These are phyloP conservation scores for Rhopalosiphum maidis DNA, from an alignment of 1,140 invertebrate genomes.

Conservation along the genomic window DNA sequence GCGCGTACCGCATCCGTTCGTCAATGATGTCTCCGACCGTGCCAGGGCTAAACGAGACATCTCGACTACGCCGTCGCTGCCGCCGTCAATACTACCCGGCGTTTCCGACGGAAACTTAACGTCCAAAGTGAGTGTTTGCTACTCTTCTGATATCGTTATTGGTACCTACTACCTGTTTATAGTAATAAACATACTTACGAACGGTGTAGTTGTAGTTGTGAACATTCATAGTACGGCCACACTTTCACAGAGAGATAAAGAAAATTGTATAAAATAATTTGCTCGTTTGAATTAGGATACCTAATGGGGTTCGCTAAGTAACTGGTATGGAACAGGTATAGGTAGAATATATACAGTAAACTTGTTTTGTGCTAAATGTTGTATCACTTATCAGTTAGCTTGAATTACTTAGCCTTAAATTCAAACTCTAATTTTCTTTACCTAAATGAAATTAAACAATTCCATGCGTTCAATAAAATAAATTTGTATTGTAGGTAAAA, in stretches of 20 bases:
- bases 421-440: neutral
- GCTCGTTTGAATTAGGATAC: neutral
- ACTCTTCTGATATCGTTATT: neutral
- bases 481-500: neutral
- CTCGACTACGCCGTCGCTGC: neutral
- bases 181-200: neutral
- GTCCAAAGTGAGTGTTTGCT: conserved; percentile 25
- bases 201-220: neutral
- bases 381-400: neutral
- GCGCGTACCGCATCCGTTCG: no score
- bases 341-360: neutral
- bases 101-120: neutral
- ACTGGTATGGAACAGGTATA: neutral
- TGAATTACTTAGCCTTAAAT: neutral
- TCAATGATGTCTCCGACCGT: neutral
- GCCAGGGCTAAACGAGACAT: neutral
- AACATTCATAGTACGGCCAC: neutral
- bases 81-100: neutral
- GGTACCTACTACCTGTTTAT: neutral
- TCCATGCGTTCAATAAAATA: neutral
- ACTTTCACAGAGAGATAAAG: neutral
- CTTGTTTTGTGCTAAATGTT: no score
- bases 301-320: neutral
- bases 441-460: neutral
- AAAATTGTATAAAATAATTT: neutral